Evolutionary conservation across 2,888 invertebrate genomes (phyloP), one percentile per base, ranked within the genome.

Genomic region (Drosophila meridiana): DNA sequence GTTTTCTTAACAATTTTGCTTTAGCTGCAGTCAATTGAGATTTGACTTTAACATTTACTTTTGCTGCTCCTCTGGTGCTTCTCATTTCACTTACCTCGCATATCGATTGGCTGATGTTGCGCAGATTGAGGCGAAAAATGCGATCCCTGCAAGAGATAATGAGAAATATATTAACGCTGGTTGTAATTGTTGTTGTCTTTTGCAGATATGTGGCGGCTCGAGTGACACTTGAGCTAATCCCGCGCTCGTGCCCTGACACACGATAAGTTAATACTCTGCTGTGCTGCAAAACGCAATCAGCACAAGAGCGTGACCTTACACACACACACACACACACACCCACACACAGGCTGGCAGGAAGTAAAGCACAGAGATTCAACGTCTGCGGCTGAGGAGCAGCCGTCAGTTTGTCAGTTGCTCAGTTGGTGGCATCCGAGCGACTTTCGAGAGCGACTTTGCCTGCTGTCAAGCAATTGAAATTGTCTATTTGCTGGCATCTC

Each of bases 61-160:
- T 68, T 55, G 53, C 53, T 47, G 32, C 53, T 26, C 14, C 28
- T 28, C 28, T 56, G 28, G 55, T 28, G 50, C 38, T 20, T 20
- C n/a, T 8, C 28, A 43, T 60, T 53, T 78, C 59, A 90, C 95
- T 94, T 93, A 95, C 95, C 94, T 95, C 95, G 88, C 95, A 95
- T 91, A 95, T 95, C 70, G 95, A 95, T 92, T 95, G 95, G 91
- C 95, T 95, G 89, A 95, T 95, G 92, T 95, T 95, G 87, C 94
- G 94, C 93, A 95, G 94, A 92, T 95, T 95, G 81, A 95, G 93
- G 83, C 94, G 95, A 93, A 94, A 95, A 87, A 95, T 94, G 88
- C 95, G 94, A 94, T 95, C 95, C 95, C 95, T 95, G 94, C 52
- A 76, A 73, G 8, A 57, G 65, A 79, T 58, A 79, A 74, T 57